Percentiles rank a stretch among this genome's conserved stretches.
These are phyloP conservation scores for Micrasema minimum DNA, from an alignment of 1,140 invertebrate species.

Conservation along the genomic window DNA sequence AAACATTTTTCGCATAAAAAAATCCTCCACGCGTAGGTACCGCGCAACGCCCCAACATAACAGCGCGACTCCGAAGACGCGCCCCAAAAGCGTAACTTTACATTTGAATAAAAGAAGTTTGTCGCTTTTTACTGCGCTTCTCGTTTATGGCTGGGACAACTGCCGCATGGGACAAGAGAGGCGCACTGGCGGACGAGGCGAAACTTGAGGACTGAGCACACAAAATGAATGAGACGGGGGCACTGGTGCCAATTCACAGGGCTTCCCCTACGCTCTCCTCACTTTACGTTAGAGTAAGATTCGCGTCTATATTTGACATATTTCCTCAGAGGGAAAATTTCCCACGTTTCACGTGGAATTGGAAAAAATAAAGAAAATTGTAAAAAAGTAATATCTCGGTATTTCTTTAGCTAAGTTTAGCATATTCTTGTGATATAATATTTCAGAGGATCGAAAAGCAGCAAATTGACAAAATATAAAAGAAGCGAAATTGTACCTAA, in stretches of 20 bases:
- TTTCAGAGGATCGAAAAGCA: too few species aligned
- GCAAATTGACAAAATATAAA: too few species aligned
- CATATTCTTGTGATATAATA: too few species aligned
- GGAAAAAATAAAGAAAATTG: too few species aligned
- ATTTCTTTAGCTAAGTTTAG: too few species aligned
- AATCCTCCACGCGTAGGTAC: constrained; percentile 32
- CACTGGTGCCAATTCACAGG: not conserved
- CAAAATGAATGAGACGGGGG: not conserved
- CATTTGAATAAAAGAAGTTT: constrained; percentile 51
- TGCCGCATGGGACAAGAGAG: constrained; percentile 34
- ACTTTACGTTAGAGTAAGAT: not conserved
- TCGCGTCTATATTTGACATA: too few species aligned
- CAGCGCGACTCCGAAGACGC: constrained; percentile 9
- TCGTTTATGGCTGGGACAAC: constrained; percentile 47
- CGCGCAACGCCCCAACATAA: too few species aligned
- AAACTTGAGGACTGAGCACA: too few species aligned
- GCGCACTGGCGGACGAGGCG: not conserved
- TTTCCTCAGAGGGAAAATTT: too few species aligned
- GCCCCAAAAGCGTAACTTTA: constrained; percentile 44
- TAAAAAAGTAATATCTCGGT: too few species aligned
- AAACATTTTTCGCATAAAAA: constrained; percentile 39
- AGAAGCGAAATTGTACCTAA: too few species aligned
- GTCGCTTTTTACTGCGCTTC: constrained; percentile 50
- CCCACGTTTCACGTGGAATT: too few species aligned
- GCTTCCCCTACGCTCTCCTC: not conserved